Percentiles rank a stretch among this genome's conserved stretches.
These are phyloP conservation scores for Colletes collaris DNA, from an alignment of 2,888 invertebrate species.

Conservation along the genomic window DNA sequence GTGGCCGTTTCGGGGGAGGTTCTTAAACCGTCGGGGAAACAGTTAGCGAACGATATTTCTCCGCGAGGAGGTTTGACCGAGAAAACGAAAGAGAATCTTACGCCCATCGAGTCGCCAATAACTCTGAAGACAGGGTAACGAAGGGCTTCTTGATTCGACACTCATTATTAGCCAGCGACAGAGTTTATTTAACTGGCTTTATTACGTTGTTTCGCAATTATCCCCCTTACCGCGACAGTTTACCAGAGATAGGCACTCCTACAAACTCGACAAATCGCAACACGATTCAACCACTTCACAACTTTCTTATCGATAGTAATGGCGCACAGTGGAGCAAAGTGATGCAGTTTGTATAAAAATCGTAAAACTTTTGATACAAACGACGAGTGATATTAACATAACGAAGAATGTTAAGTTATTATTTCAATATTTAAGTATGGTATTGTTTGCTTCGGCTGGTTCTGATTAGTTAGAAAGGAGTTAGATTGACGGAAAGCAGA, in stretches of 20 bases:
- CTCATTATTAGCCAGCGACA: slow-evolving; percentile 43
- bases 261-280: neutral
- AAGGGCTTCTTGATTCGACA: slow-evolving; percentile 56
- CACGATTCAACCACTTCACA: neutral
- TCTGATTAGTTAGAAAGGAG: too few species aligned
- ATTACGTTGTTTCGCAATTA: slow-evolving; percentile 42
- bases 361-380: too few species aligned
- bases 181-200: slow-evolving; percentile 58
- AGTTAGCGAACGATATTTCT: slow-evolving; percentile 64
- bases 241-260: slow-evolving; percentile 22
- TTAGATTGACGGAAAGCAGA: too few species aligned
- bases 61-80: slow-evolving; percentile 12
- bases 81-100: slow-evolving; percentile 33
- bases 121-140: slow-evolving; percentile 52
- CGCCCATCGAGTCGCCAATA: slow-evolving; percentile 43
- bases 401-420: too few species aligned
- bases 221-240: slow-evolving; percentile 26
- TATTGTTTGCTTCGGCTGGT: too few species aligned
- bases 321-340: too few species aligned
- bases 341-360: too few species aligned
- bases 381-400: too few species aligned
- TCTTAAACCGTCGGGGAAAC: slow-evolving; percentile 59
- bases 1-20: slow-evolving; percentile 43
- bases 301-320: slow-evolving; percentile 1
- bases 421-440: too few species aligned